Evolutionary conservation across 2,113 vertebrate species (phyloP), one percentile per base, ranked within the genome.

Genomic region (Alosa alosa): DNA sequence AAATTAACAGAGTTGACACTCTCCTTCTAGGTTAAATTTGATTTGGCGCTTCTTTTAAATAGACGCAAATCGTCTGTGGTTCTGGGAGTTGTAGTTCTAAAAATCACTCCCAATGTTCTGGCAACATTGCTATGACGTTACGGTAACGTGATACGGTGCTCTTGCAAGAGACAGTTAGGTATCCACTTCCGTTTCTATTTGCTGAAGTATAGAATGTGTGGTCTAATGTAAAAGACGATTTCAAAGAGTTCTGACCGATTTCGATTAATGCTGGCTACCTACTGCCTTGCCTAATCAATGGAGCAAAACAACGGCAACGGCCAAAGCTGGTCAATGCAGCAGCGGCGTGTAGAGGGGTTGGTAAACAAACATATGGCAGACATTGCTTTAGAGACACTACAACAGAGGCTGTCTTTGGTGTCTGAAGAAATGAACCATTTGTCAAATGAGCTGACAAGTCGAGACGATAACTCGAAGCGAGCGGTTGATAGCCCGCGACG

Each of bases 281-380:
- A 13, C 17, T 17, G 49, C 45, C 7, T 36, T 45, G 72, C 9
- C 25, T 52, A 55, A 84, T 83, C 82, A 44, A 92, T 92, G 92
- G 91, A 91, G 18, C 84, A 84, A 83, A 88, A 86, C 86, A 88
- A 86, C 17, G 84, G 52, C 18, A 88, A 86, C 20, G 72, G 72
- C 10, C 44, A 81, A 13, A 86, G 82, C 45, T 91, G 92, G 91
- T 47, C 87, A 46, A 82, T 92, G 81, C 88, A 91, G 81, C 89
- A 92, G 39, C 89, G 87, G 36, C 89, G 92, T 20, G 83, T 90
- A 86, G 89, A 92, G 8, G 91, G 89, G 39, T 83, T 91, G 72
- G 91, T 92, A 82, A 92, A 89, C 57, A 92, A 91, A 90, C 91
- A 93, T 46, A 90, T 91, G 90, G 91, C 91, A 87, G 89, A 92